Percentiles rank a stretch among this genome's conserved stretches.
phyloP scores from a whole-genome alignment of 2,888 invertebrate species.

The Blastobasis lacticolella region DNA sequence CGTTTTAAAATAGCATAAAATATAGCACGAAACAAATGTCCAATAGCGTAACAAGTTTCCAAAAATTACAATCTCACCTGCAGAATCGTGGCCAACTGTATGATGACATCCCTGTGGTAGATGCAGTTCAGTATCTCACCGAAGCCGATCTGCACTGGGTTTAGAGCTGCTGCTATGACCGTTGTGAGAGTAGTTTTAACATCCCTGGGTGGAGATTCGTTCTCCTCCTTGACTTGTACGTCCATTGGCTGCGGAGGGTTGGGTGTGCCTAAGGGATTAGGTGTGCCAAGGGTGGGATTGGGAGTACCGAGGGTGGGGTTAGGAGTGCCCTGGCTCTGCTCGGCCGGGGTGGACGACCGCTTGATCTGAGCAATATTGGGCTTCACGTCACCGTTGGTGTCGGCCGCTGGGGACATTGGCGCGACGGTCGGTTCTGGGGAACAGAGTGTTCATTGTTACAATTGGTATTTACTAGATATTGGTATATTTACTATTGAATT shows the following conservation, averaged over 20 bases:
- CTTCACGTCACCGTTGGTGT: slow-evolving; percentile 49
- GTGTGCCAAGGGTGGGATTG: slow-evolving; percentile 53
- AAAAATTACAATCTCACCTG: slow-evolving; percentile 69
- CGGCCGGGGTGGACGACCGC: slow-evolving; percentile 55
- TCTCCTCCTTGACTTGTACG: slow-evolving; percentile 56
- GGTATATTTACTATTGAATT: too few species aligned
- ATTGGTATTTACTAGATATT: too few species aligned
- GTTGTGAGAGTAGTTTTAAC: slow-evolving; percentile 43
- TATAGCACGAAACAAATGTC: too few species aligned
- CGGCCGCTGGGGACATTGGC: slow-evolving; percentile 57
- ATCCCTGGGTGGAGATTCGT: slow-evolving; percentile 46
- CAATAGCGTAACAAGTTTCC: too few species aligned
- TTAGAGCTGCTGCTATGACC: slow-evolving; percentile 55
- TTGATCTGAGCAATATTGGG: slow-evolving; percentile 66
- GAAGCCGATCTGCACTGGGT: slow-evolving; percentile 80
- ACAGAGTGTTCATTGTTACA: neutral
- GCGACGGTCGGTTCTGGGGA: slow-evolving; percentile 38
- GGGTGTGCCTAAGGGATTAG: slow-evolving; percentile 51
- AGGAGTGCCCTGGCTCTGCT: slow-evolving; percentile 58
- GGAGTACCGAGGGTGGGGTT: slow-evolving; percentile 59
- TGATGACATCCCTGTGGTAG: slow-evolving; percentile 90
- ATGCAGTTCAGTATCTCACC: slow-evolving; percentile 90
- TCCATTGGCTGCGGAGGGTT: slow-evolving; percentile 54
- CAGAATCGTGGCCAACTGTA: slow-evolving; percentile 85
- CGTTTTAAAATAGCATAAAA: too few species aligned